Percentiles rank a stretch among this genome's conserved stretches.
Evolutionary conservation across 2,888 invertebrate genomes (phyloP).

Genomic region (Agrotis puta): DNA sequence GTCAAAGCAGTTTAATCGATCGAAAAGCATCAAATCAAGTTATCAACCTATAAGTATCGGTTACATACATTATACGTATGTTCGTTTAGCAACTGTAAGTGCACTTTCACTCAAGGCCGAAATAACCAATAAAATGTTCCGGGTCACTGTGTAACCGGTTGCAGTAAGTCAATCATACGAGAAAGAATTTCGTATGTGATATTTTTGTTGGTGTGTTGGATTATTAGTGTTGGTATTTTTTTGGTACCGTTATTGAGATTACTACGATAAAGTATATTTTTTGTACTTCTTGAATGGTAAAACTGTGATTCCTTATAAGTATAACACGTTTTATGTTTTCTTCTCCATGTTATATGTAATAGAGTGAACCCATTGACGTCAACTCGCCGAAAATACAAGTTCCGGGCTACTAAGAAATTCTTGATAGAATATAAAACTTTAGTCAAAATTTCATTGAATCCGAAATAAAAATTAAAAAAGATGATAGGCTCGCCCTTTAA

Average conservation of each 20-base stretch:
- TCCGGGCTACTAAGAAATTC: neutral
- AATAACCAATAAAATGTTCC: slow-evolving; percentile 74
- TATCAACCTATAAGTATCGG: slow-evolving; percentile 46
- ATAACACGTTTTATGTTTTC: too few relatives aligned
- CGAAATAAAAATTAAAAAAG: too few relatives aligned
- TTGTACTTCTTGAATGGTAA: too few relatives aligned
- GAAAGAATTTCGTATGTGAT: slow-evolving; percentile 5
- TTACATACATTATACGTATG: slow-evolving; percentile 33
- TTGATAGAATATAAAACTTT: neutral
- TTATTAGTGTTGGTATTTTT: slow-evolving; percentile 9
- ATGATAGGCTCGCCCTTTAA: too few relatives aligned
- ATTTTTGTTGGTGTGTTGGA: neutral
- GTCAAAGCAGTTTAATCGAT: slow-evolving; percentile 3
- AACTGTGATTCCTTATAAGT: too few relatives aligned
- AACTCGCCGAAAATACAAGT: neutral
- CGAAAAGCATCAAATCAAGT: slow-evolving; percentile 42
- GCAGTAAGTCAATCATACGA: slow-evolving; percentile 59
- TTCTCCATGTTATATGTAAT: too few relatives aligned
- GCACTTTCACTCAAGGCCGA: slow-evolving; percentile 87
- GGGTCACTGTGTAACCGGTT: slow-evolving; percentile 40
- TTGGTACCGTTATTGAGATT: slow-evolving; percentile 16
- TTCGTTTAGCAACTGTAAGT: slow-evolving; percentile 65
- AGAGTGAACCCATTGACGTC: neutral
- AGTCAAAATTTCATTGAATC: neutral
- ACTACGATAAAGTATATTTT: neutral